phyloP scores from a whole-genome alignment of 2,888 invertebrate species.

The Plemyria rubiginata region DNA sequence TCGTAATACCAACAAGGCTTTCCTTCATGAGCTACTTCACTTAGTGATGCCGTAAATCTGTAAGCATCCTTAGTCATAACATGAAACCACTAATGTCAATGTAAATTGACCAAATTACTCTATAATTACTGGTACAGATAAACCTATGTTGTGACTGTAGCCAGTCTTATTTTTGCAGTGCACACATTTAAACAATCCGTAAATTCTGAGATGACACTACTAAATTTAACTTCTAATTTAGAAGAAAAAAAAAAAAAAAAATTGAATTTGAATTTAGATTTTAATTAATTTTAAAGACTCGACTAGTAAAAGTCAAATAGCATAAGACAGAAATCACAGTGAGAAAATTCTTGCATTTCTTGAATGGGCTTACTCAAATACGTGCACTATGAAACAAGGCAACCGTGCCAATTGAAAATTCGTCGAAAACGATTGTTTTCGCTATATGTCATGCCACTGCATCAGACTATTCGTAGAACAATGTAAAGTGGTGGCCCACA shows the following conservation, averaged over 20 bases:
- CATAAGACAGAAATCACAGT: not conserved
- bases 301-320: not conserved
- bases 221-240: too few species aligned
- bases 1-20: conserved; percentile 77
- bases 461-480: conserved; percentile 56
- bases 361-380: conserved; percentile 6
- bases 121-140: conserved; percentile 10
- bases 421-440: conserved; percentile 23
- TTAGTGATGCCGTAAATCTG: conserved; percentile 68
- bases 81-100: conserved; percentile 49
- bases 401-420: conserved; percentile 23
- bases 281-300: too few species aligned
- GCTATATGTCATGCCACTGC: conserved; percentile 31
- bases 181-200: too few species aligned
- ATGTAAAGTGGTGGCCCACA: conserved; percentile 63
- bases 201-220: too few species aligned
- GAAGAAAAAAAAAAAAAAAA: too few species aligned
- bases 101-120: conserved; percentile 27
- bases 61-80: conserved; percentile 61
- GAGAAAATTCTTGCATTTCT: not conserved
- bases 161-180: not conserved
- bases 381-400: conserved; percentile 1
- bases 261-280: too few species aligned
- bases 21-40: conserved; percentile 71
- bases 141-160: not conserved